Percentiles rank a stretch among this genome's conserved stretches.
These are phyloP conservation scores for Chrysopa pallens DNA, from an alignment of 1,140 invertebrate species.

Conservation along the genomic window DNA sequence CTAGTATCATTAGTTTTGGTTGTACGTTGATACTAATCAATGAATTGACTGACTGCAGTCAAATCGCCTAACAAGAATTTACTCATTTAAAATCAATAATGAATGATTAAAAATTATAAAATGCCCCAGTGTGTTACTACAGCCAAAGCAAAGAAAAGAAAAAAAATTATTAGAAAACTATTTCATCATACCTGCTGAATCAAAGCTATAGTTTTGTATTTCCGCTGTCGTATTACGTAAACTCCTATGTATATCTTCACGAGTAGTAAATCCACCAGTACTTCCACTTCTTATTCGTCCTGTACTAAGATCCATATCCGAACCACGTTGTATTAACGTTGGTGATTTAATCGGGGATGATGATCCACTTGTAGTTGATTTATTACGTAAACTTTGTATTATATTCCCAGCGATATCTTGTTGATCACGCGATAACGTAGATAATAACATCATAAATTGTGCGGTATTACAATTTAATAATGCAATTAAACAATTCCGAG, in stretches of 20 bases:
- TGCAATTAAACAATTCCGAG: constrained; percentile 62
- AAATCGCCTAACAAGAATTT: too few relatives aligned
- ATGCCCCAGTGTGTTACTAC: too few relatives aligned
- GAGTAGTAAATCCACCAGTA: constrained; percentile 47
- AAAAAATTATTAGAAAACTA: background rate
- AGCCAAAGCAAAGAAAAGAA: background rate
- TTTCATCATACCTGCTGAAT: constrained; percentile 21
- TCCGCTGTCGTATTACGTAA: constrained; percentile 81
- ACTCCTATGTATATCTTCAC: constrained; percentile 75
- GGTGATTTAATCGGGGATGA: constrained; percentile 12
- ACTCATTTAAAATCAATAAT: too few relatives aligned
- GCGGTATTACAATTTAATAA: constrained; percentile 82
- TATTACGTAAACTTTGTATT: constrained; percentile 61
- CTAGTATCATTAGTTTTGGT: too few relatives aligned
- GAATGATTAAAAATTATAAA: too few relatives aligned
- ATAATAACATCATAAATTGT: constrained; percentile 67
- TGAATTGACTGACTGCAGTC: too few relatives aligned
- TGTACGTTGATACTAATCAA: too few relatives aligned
- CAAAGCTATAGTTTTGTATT: constrained; percentile 76
- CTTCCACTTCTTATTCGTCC: constrained; percentile 21
- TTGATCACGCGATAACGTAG: constrained; percentile 63
- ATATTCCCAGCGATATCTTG: constrained; percentile 64
- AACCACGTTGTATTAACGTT: background rate
- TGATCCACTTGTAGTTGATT: constrained; percentile 31
- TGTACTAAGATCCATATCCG: constrained; percentile 14